Percentiles rank a stretch among this genome's conserved stretches.
Evolutionary conservation across 2,113 vertebrate genomes (phyloP).

Genomic region (Okapia johnstoni): DNA sequence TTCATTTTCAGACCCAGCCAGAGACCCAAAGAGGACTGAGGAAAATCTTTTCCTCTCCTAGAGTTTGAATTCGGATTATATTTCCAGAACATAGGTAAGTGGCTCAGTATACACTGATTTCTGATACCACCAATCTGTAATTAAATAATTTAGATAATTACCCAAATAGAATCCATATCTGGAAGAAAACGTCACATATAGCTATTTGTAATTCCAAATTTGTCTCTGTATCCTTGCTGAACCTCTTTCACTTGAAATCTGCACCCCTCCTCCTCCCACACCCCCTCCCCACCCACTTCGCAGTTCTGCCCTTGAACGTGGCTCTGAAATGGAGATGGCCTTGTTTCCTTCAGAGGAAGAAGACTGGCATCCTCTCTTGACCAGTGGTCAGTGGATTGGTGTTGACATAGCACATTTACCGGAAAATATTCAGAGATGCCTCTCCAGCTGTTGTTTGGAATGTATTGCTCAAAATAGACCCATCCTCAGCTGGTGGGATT

Average conservation of each 20-base stretch:
- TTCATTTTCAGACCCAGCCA: background rate
- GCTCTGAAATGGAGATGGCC: background rate
- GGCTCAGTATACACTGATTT: background rate
- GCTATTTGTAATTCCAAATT: background rate
- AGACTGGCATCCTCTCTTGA: background rate
- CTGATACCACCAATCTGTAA: background rate
- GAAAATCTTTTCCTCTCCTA: background rate
- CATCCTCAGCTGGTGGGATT: background rate
- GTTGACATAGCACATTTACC: slow-evolving; percentile 34
- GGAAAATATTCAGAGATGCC: slow-evolving; percentile 5
- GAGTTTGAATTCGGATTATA: background rate
- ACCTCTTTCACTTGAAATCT: background rate
- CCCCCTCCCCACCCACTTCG: background rate
- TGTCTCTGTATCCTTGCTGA: background rate
- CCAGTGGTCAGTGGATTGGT: background rate
- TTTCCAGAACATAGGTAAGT: background rate
- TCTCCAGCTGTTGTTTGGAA: background rate
- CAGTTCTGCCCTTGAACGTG: background rate
- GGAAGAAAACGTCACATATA: background rate
- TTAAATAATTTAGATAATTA: background rate
- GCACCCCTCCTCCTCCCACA: no score
- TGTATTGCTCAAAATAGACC: slow-evolving; percentile 30
- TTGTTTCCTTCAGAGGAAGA: background rate
- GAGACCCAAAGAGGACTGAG: background rate
- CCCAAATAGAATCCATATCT: background rate